These are phyloP conservation scores for Ctena decussata DNA, from an alignment of 2,888 invertebrate genomes.

Conservation along the genomic window DNA sequence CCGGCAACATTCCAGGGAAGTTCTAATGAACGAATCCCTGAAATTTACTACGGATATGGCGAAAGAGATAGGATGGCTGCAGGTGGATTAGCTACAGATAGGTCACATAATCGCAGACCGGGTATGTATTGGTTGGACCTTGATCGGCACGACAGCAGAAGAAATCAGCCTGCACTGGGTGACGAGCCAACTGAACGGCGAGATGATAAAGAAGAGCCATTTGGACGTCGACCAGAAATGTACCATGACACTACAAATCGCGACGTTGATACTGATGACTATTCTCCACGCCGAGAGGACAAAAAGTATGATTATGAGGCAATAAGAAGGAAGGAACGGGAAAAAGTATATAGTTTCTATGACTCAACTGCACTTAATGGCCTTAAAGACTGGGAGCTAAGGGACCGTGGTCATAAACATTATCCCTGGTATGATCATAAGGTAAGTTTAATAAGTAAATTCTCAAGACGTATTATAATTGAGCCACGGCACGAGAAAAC, in stretches of 20 bases:
- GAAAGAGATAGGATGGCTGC: background rate
- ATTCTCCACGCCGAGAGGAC: too few species aligned
- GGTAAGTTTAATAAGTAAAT: too few species aligned
- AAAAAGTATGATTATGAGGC: background rate
- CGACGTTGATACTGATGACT: background rate
- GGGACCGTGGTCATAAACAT: background rate
- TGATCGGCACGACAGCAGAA: background rate
- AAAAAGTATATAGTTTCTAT: slow-evolving; percentile 31
- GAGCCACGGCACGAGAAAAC: too few species aligned
- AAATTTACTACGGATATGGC: too few species aligned
- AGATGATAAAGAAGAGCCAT: background rate
- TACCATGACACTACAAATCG: background rate
- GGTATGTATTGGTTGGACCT: background rate
- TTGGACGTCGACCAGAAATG: background rate
- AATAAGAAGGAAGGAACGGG: background rate
- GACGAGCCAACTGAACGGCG: background rate
- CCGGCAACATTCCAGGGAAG: too few species aligned
- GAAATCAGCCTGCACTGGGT: too few species aligned
- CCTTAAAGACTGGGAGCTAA: slow-evolving; percentile 48
- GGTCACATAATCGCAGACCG: background rate
- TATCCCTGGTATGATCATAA: too few species aligned
- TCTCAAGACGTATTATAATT: too few species aligned
- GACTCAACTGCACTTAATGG: slow-evolving; percentile 55
- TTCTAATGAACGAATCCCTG: too few species aligned
- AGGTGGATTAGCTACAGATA: too few species aligned